Evolutionary conservation across 1,140 invertebrate species (phyloP).

Genomic region (Papilio dardanus): DNA sequence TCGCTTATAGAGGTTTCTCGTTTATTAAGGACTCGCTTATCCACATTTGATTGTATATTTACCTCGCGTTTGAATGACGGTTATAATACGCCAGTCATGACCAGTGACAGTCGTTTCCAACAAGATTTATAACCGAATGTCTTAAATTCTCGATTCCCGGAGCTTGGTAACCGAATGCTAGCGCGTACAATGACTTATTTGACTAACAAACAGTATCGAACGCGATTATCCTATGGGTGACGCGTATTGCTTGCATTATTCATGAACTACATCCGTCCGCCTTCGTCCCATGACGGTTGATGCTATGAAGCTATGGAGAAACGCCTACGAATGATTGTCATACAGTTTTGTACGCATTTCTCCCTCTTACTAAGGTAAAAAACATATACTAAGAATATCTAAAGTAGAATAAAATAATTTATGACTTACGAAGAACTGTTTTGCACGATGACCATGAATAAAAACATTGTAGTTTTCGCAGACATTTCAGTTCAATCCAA

Average conservation of each 20-base stretch:
- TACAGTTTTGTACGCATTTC: not conserved
- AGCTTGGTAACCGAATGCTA: conserved; percentile 57
- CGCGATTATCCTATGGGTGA: conserved; percentile 63
- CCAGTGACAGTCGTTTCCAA: not conserved
- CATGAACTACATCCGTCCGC: conserved; percentile 66
- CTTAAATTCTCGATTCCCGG: conserved; percentile 32
- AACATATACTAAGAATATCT: not conserved
- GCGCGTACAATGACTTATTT: conserved; percentile 73
- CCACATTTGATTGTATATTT: no score
- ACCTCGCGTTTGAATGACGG: no score
- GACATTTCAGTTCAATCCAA: not conserved
- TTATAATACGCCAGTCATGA: not conserved
- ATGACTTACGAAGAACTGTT: no score
- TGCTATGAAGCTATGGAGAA: conserved; percentile 37
- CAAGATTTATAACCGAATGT: conserved; percentile 7
- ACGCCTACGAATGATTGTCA: conserved; percentile 9
- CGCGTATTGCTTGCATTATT: conserved; percentile 59
- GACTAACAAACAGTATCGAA: conserved; percentile 73
- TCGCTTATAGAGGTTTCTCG: no score
- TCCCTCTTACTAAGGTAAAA: not conserved
- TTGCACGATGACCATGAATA: no score
- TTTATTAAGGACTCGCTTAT: no score
- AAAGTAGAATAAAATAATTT: not conserved
- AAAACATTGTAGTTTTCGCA: not conserved
- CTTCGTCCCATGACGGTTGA: conserved; percentile 42